Evolutionary conservation across 2,797 vertebrate species (phyloP).

Genomic region (Heliangelus exortis): DNA sequence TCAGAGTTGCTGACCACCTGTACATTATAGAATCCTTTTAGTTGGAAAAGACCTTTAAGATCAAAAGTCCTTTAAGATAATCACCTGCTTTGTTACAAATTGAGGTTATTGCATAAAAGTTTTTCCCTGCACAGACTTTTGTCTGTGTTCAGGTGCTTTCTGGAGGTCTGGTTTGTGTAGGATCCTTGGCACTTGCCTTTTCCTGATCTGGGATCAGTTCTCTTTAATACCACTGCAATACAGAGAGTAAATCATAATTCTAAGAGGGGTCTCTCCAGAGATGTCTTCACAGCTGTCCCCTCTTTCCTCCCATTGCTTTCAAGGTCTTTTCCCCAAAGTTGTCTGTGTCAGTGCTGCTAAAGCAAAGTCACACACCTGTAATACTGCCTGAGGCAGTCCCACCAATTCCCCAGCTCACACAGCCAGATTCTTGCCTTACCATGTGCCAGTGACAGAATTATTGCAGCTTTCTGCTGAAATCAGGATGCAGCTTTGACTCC

Average conservation of each 20-base stretch:
- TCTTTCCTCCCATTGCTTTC: neutral
- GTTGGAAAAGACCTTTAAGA: too few relatives aligned
- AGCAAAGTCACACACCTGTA: neutral
- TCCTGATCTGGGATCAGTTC: neutral
- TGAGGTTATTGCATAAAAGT: neutral
- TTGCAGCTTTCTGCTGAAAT: neutral
- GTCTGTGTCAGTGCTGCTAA: too few relatives aligned
- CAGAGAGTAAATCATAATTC: neutral
- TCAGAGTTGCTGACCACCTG: neutral
- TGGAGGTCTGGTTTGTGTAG: neutral
- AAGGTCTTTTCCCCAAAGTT: neutral
- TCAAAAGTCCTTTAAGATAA: too few relatives aligned
- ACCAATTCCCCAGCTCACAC: neutral
- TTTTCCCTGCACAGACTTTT: neutral
- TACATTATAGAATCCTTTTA: neutral
- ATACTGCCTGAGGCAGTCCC: neutral
- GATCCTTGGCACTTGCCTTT: neutral
- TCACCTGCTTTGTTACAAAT: neutral
- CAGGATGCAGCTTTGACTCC: neutral
- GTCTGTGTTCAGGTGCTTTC: neutral
- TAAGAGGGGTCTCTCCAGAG: neutral
- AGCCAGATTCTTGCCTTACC: neutral
- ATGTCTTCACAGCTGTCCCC: neutral
- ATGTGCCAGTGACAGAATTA: neutral
- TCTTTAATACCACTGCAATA: neutral